These are phyloP conservation scores for Choristoneura fumiferana DNA, from an alignment of 1,140 invertebrate genomes.

Conservation along the genomic window DNA sequence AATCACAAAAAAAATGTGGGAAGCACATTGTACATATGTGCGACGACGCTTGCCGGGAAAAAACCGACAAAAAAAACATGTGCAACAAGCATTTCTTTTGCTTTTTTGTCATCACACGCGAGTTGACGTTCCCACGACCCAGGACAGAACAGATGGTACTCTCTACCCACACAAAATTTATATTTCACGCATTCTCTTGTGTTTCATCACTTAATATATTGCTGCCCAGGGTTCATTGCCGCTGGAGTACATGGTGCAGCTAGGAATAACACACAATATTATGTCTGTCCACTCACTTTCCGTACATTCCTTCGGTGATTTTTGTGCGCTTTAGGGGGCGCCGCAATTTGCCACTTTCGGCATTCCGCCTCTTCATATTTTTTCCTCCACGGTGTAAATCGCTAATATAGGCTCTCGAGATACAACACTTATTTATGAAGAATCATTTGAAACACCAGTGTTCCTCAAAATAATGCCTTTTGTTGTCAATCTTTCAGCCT, in stretches of 20 bases:
- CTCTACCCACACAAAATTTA: conserved; percentile 52
- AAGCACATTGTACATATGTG: conserved; percentile 2
- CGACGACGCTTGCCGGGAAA: not conserved
- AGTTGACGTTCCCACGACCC: conserved; percentile 25
- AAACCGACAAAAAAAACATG: conserved; percentile 25
- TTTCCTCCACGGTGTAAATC: conserved; percentile 68
- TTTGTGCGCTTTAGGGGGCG: conserved; percentile 96
- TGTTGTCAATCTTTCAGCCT: conserved; percentile 71
- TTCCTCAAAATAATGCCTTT: conserved; percentile 58
- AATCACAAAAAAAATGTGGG: conserved; percentile 13
- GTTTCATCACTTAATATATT: conserved; percentile 14
- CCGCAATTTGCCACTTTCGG: conserved; percentile 96
- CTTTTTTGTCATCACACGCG: conserved; percentile 32
- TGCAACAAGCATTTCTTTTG: conserved; percentile 31
- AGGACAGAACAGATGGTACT: conserved; percentile 48
- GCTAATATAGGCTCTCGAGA: conserved; percentile 55
- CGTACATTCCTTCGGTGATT: conserved; percentile 96
- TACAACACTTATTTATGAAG: conserved; percentile 57
- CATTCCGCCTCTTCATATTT: conserved; percentile 98
- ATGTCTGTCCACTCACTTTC: conserved; percentile 84
- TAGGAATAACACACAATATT: conserved; percentile 27
- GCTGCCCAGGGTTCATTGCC: not conserved
- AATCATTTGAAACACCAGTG: conserved; percentile 68
- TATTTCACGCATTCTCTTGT: conserved; percentile 20
- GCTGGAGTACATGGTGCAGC: not conserved